Evolutionary conservation across 2,888 invertebrate species (phyloP), one percentile per base, ranked within the genome.

Genomic region (Bimastos eiseni): DNA sequence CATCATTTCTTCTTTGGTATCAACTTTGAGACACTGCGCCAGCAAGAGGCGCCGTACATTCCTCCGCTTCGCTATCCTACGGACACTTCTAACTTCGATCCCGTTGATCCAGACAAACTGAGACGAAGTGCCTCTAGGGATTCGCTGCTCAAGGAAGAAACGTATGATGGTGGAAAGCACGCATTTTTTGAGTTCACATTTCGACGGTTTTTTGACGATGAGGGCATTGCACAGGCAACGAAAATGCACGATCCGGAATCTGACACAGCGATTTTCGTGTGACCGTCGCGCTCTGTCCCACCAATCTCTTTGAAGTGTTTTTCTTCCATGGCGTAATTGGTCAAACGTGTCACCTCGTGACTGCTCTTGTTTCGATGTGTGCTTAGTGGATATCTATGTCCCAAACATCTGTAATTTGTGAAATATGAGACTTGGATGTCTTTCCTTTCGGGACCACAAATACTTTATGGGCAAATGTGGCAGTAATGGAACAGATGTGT

Each of bases 171-270:
- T 91, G 95, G 95, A 89, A 95, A 98, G 96, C 98, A 99, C 95
- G 99, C 99, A 91, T 99, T 99, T 96, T 98, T 98, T 95, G 99
- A 99, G 96, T 99, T 99, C 96, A 99, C 99, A 86, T 99, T 99
- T 96, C 96, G 99, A 92, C 96, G 99, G 94, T 99, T 99, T 96
- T 99, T 99, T 96, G 98, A 98, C 91, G 94, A 95, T 91, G 94
- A 94, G 88, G 95, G 94, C 70, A 38, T 90, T 37, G 89, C 91
- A 21, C 88, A 89, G 5, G 91, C 89, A 24, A 49, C 55, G 37
- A n/a, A 33, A 55, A 89, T 89, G 89, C 49, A 89, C 38, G 91
- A 91, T 38, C 89, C 91, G 24, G 91, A 91, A 37, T 41, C 84
- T 30, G 83, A 91, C 88, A 36, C 55, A 30, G 36, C 89, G 17